Conservation (phyloP, 2,113 vertebrate species). For the Parus major region DNA sequence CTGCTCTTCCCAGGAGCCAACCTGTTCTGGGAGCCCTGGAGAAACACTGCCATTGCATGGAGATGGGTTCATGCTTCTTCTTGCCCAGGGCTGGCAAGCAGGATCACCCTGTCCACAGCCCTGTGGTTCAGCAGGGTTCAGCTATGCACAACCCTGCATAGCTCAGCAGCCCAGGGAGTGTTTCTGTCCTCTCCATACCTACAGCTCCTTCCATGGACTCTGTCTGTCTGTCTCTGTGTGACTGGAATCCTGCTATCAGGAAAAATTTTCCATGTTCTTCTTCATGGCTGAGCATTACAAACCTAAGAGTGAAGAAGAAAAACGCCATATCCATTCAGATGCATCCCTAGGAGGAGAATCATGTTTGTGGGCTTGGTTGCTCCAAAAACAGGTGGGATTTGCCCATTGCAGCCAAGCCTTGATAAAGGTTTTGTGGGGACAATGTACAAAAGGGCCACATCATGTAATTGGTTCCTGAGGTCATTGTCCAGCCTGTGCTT, state of each 20-base stretch:
- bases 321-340: neutral
- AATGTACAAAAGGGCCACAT: fast-evolving
- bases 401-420: neutral
- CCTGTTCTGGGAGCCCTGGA: neutral
- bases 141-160: neutral
- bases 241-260: neutral
- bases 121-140: too few species aligned
- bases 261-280: neutral
- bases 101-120: too few species aligned
- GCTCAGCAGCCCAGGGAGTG: neutral
- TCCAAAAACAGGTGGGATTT: neutral
- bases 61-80: neutral
- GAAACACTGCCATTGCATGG: neutral
- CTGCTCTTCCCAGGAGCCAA: neutral
- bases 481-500: neutral
- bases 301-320: neutral
- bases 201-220: neutral
- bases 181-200: fast-evolving
- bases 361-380: neutral
- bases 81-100: neutral
- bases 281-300: neutral
- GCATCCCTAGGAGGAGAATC: neutral
- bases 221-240: neutral
- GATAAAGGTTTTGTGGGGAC: neutral
- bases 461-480: neutral